Percentiles rank a stretch among this genome's conserved stretches.
These are phyloP conservation scores for Cryptus armator DNA, from an alignment of 2,888 invertebrate genomes.

Conservation along the genomic window DNA sequence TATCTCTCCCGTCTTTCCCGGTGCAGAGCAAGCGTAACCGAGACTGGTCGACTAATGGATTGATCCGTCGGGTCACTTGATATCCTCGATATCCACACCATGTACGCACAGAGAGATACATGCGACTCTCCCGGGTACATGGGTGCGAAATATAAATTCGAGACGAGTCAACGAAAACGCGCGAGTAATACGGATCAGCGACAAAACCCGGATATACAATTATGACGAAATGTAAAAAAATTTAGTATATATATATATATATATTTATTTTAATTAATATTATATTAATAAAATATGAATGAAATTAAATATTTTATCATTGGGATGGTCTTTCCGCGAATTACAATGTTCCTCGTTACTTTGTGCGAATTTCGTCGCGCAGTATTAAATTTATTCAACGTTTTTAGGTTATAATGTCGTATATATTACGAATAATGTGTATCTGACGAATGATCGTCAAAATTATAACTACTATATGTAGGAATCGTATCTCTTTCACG, in stretches of 20 bases:
- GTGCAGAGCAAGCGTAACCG: conserved; percentile 75
- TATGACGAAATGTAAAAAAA: neutral
- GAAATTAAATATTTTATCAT: neutral
- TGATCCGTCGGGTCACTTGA: conserved; percentile 78
- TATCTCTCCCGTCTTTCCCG: conserved; percentile 54
- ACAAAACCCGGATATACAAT: neutral
- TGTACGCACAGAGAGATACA: conserved; percentile 70
- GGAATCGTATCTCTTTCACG: neutral
- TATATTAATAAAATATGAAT: too few relatives aligned
- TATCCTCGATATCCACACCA: conserved; percentile 77
- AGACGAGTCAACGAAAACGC: conserved; percentile 24
- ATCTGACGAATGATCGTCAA: neutral
- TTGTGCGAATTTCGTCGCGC: neutral
- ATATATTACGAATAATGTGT: neutral
- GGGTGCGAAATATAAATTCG: conserved; percentile 53
- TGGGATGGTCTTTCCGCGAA: neutral
- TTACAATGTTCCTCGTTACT: neutral
- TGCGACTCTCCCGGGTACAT: conserved; percentile 12
- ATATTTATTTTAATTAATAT: too few relatives aligned
- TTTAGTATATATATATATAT: neutral
- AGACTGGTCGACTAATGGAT: conserved; percentile 80
- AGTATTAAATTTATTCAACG: neutral
- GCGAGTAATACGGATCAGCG: neutral
- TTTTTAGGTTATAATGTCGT: neutral
- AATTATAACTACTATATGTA: neutral